A percentile compares a stretch with the other conserved stretches of the same genome.
These are phyloP conservation scores for Neodon shergylaensis DNA, from an alignment of 2,113 vertebrate genomes.

Conservation along the genomic window DNA sequence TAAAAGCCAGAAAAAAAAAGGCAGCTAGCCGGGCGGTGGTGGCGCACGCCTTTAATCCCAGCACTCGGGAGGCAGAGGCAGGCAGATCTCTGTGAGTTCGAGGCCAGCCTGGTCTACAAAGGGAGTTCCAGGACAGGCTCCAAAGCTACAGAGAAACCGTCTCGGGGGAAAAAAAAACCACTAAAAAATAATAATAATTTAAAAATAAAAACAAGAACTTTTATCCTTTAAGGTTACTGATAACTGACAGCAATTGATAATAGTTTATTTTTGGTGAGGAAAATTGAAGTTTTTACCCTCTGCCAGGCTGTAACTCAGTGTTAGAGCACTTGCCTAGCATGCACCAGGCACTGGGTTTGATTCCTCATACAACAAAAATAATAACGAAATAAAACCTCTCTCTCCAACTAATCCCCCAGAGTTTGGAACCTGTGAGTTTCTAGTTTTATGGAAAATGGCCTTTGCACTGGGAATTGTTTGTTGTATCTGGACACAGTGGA, in stretches of 20 bases:
- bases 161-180: rapidly evolving
- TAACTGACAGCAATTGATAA: background rate
- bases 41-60: no score
- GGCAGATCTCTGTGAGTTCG: no score
- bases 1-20: no score
- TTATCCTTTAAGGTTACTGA: background rate
- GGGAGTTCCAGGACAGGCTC: no score
- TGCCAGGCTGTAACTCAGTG: background rate
- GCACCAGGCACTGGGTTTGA: background rate
- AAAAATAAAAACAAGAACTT: background rate
- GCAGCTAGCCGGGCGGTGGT: no score
- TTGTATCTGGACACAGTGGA: background rate
- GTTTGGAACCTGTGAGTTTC: background rate
- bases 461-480: background rate
- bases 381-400: background rate
- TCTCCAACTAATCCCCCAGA: background rate
- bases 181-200: background rate
- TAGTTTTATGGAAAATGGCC: background rate
- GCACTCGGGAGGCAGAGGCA: no score
- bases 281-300: background rate
- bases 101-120: no score
- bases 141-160: no score
- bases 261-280: background rate
- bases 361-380: background rate
- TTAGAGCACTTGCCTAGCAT: background rate